Conservation (phyloP, 2,797 vertebrate species). For the Lutjanus campechanus region DNA sequence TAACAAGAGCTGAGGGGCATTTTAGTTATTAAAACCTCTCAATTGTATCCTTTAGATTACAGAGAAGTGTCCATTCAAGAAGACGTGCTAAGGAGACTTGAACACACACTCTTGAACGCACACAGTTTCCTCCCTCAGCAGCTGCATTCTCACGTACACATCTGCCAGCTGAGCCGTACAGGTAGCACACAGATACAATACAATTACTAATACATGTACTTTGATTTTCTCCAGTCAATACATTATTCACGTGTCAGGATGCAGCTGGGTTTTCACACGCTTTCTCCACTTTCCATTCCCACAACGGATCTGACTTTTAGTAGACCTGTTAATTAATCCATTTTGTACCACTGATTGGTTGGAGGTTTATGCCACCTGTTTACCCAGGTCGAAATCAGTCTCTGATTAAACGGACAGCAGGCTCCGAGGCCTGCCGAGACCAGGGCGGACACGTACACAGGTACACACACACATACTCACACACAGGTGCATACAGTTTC, state of each 20-base stretch:
- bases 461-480: not conserved
- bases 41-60: conserved; percentile 57
- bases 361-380: conserved; percentile 83
- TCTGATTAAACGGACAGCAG: conserved; percentile 79
- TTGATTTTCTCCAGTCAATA: conserved; percentile 32
- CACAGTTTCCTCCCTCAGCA: not conserved
- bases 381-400: conserved; percentile 78
- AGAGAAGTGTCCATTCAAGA: conserved; percentile 40
- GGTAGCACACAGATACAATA: conserved; percentile 9
- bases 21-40: conserved; percentile 71
- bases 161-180: conserved; percentile 19
- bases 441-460: conserved; percentile 14
- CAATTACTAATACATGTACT: conserved; percentile 47
- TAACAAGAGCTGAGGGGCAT: conserved; percentile 61
- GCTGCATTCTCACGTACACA: conserved; percentile 18
- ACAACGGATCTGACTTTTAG: conserved; percentile 65
- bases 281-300: conserved; percentile 53
- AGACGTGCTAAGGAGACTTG: conserved; percentile 35
- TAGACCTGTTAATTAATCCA: conserved; percentile 77
- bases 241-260: conserved; percentile 52
- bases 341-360: conserved; percentile 81
- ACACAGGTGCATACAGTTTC: conserved; percentile 27
- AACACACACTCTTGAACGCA: conserved; percentile 7
- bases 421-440: conserved; percentile 65
- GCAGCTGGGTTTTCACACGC: conserved; percentile 50